Conservation (phyloP, 2,888 invertebrate genomes). For the Uropetala carovei region DNA sequence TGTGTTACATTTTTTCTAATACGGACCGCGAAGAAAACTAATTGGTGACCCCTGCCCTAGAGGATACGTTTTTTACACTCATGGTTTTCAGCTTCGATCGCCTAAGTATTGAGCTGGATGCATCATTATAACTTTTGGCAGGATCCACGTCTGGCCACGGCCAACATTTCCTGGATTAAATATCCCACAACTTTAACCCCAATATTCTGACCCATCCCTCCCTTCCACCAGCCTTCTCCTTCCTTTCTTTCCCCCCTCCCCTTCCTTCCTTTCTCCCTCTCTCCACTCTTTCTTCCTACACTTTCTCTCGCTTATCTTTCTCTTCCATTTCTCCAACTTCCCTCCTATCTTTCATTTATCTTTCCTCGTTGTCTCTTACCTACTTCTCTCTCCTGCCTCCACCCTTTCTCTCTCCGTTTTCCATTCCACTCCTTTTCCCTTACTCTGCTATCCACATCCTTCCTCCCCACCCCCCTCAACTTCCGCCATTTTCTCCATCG, state of each 20-base stretch:
- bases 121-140: too few relatives aligned
- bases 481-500: background rate
- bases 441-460: background rate
- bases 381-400: background rate
- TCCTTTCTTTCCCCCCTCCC: background rate
- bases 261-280: background rate
- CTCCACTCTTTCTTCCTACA: background rate
- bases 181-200: too few relatives aligned
- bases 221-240: background rate
- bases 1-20: too few relatives aligned
- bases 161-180: too few relatives aligned
- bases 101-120: too few relatives aligned
- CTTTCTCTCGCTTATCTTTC: background rate
- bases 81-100: too few relatives aligned
- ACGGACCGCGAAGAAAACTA: too few relatives aligned
- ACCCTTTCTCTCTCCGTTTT: background rate
- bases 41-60: too few relatives aligned
- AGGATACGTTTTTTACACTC: too few relatives aligned
- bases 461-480: background rate
- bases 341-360: background rate
- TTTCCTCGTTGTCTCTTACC: background rate
- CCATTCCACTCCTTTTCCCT: background rate
- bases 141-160: too few relatives aligned
- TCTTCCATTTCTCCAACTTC: background rate
- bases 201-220: background rate